Conservation (phyloP, 1,140 invertebrate species). For the Drosophila sucinea region DNA sequence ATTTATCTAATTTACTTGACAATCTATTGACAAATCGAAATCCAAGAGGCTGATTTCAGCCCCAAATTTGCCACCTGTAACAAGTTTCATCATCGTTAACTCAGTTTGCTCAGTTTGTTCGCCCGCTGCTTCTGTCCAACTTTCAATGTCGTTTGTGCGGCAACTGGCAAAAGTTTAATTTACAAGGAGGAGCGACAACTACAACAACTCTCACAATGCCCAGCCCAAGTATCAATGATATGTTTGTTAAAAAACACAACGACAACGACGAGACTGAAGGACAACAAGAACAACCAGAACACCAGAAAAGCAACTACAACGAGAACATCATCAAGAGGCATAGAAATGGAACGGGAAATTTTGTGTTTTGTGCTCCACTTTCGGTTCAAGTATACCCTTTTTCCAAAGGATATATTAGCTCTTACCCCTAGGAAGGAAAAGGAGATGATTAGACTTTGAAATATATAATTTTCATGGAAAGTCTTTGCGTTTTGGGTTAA, state of each 20-base stretch:
- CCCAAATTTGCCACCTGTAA: conserved; percentile 2
- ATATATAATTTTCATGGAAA: no score
- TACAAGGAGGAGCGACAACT: conserved; percentile 50
- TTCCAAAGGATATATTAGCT: not conserved
- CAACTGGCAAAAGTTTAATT: conserved; percentile 68
- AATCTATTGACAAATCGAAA: not conserved
- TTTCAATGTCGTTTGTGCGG: conserved; percentile 63
- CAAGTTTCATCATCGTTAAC: not conserved
- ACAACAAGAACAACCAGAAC: conserved; percentile 36
- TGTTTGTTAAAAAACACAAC: conserved; percentile 76
- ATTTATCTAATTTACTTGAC: not conserved
- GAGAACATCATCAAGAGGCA: not conserved
- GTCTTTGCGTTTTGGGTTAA: no score
- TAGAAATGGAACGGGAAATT: conserved; percentile 2
- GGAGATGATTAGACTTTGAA: no score
- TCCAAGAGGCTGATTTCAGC: not conserved
- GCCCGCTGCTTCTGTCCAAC: conserved; percentile 12
- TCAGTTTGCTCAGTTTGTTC: not conserved
- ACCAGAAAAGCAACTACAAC: not conserved
- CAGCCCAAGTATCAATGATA: conserved; percentile 77
- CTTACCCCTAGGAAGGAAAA: no score
- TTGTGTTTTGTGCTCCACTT: not conserved
- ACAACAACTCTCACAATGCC: conserved; percentile 53
- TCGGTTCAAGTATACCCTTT: not conserved
- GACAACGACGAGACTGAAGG: conserved; percentile 36